Conservation (phyloP, 2,113 vertebrate species). For the Potamarius usumacintae region DNA sequence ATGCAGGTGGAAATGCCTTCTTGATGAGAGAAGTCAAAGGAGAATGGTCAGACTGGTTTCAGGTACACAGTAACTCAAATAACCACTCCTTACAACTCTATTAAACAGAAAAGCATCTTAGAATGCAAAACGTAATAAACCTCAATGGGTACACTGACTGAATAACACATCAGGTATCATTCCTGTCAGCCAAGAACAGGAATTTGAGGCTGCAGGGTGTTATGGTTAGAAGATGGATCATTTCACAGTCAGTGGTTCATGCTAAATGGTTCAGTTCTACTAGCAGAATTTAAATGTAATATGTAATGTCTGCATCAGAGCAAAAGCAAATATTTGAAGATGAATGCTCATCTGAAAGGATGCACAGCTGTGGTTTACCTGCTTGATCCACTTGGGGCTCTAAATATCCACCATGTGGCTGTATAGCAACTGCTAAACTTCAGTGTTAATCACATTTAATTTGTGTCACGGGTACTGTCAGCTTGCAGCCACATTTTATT, state of each 20-base stretch:
- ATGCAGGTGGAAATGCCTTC: background rate
- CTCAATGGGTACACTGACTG: background rate
- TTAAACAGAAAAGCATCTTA: background rate
- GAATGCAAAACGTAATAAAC: background rate
- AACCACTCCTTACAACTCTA: background rate
- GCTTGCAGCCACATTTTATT: background rate
- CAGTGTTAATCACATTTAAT: slow-evolving; percentile 6
- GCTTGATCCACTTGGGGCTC: background rate
- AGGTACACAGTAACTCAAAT: background rate
- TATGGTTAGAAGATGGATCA: background rate
- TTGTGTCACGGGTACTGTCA: slow-evolving; percentile 9
- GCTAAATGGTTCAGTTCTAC: background rate
- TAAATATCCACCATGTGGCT: background rate
- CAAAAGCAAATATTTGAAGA: background rate
- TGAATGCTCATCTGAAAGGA: background rate
- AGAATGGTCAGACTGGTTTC: background rate
- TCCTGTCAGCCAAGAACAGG: background rate
- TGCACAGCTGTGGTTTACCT: slow-evolving; percentile 10
- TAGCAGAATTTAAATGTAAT: background rate
- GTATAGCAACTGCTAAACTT: background rate
- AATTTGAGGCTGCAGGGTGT: background rate
- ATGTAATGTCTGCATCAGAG: background rate
- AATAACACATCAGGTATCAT: background rate
- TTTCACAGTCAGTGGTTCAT: background rate
- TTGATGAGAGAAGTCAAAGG: background rate